Base-by-base conservation (phyloP, 2,797 vertebrate genomes). In the Spinus olivaceus region DNA sequence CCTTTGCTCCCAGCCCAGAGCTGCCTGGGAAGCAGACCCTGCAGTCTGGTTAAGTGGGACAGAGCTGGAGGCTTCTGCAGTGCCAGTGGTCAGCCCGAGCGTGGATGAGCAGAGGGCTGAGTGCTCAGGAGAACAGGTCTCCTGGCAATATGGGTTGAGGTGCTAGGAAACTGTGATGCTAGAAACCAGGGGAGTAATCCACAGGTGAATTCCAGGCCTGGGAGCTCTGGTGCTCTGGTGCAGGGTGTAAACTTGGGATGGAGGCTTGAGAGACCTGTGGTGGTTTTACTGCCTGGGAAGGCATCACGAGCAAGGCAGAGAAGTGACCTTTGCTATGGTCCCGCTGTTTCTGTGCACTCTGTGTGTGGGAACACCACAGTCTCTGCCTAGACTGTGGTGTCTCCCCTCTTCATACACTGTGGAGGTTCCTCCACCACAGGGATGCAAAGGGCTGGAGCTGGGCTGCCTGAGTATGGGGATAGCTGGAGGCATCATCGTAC, bases 391-490 rank as follows among this genome's bases (percentile, higher is more conserved):
- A 41, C 39, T 41, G 39, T 41, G 39, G 39, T 41, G 15, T 5
- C 7, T 79, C 8, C 14, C 11, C 23, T 74, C 27, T 32, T 60
- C 30, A 23, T 32, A 16, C 14, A 63, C 8, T 22, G 14, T 61
- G n/a, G 37, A 47, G 32, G 6, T 33, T 17, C 49, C 35, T 49
- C 23, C n/a, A 30, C 17, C 10, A 42, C 24, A 25, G 21, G 35
- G 44, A 9, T 66, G 23, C 12, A 10, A 21, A 33, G 16, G 25
- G 22, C 11, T 47, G 39, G 47, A 79, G 12, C 17, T 57, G 64
- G 21, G 23, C 23, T 88, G 20, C 15, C 27, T 1, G 0, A 49
- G 14, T 9, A 4, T 1, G 6, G 20, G 12, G 4, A 7, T 27
- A 33, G 13, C 23, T 69, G 35, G 27, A 72, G 30, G 25, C 42